phyloP scores from a whole-genome alignment of 1,140 invertebrate genomes.

The Diachasmimorpha longicaudata region DNA sequence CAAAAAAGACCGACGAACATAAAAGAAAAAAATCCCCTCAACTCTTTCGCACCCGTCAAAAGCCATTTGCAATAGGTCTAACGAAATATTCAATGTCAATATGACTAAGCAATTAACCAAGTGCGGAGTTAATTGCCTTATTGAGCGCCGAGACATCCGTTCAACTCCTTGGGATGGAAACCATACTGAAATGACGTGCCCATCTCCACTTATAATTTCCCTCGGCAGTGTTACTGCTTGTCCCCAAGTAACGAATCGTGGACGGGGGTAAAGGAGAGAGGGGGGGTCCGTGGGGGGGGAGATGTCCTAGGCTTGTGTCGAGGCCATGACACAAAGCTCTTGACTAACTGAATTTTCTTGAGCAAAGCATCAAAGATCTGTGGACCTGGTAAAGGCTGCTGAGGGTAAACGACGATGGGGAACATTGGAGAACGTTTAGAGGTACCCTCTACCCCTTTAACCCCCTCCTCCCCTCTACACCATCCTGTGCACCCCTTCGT shows the following conservation, averaged over 20 bases:
- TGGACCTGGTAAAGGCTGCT: slow-evolving; percentile 6
- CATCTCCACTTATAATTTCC: not conserved
- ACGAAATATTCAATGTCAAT: slow-evolving; percentile 53
- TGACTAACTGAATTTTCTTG: slow-evolving; percentile 64
- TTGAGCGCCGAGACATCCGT: slow-evolving; percentile 52
- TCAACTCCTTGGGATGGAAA: slow-evolving; percentile 18
- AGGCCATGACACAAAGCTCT: slow-evolving; percentile 57
- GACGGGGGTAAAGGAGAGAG: not conserved
- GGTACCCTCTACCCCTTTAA: not conserved
- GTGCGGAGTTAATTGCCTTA: slow-evolving; percentile 54
- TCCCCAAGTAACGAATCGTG: not conserved
- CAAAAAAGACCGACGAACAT: too few species aligned
- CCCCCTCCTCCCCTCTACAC: too few species aligned
- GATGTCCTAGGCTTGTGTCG: not conserved
- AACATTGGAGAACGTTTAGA: slow-evolving; percentile 22
- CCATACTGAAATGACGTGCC: slow-evolving; percentile 1
- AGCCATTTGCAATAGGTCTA: slow-evolving; percentile 45
- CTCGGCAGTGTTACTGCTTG: not conserved
- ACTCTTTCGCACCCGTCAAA: slow-evolving; percentile 47
- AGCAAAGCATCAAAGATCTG: slow-evolving; percentile 60
- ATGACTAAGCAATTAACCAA: slow-evolving; percentile 57
- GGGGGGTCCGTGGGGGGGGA: too few species aligned
- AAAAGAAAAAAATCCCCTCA: slow-evolving; percentile 35
- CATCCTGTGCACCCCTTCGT: too few species aligned
- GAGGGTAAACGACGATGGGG: slow-evolving; percentile 21